phyloP scores from a whole-genome alignment of 2,797 vertebrate species.

The Melanotaenia nigrans region DNA sequence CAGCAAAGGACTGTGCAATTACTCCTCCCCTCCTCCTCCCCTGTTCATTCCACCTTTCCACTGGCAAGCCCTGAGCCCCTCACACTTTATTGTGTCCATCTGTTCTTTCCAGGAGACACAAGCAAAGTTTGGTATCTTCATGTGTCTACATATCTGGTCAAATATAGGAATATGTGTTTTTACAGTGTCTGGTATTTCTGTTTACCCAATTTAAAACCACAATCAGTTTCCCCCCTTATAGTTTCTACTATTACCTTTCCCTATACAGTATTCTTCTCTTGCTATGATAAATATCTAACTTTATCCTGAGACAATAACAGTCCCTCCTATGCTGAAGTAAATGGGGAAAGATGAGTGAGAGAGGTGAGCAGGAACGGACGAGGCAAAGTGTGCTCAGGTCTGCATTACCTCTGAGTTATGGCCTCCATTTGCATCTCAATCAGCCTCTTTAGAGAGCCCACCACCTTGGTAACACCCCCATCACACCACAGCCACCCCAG shows the following conservation, averaged over 20 bases:
- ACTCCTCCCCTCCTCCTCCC: conserved; percentile 67
- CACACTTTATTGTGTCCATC: conserved; percentile 69
- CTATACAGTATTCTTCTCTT: conserved; percentile 31
- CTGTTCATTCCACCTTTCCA: conserved; percentile 70
- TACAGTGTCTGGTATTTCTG: background rate
- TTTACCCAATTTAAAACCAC: conserved; percentile 18
- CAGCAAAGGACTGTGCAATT: conserved; percentile 80
- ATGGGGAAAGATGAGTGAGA: conserved; percentile 86
- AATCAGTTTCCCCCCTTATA: conserved; percentile 15
- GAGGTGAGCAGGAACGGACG: conserved; percentile 72
- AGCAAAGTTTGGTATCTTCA: conserved; percentile 39
- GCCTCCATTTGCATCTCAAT: conserved; percentile 96
- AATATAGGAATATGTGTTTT: background rate
- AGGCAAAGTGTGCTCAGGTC: conserved; percentile 86
- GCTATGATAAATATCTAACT: conserved; percentile 76
- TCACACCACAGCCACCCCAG: conserved; percentile 74
- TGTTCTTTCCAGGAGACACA: conserved; percentile 54
- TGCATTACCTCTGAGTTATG: conserved; percentile 97
- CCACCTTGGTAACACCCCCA: conserved; percentile 85
- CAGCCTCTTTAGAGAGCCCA: conserved; percentile 90
- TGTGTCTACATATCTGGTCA: conserved; percentile 26
- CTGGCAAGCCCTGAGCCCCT: conserved; percentile 47
- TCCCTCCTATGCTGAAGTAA: conserved; percentile 77
- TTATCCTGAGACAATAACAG: conserved; percentile 78
- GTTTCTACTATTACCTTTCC: conserved; percentile 15